phyloP scores from a whole-genome alignment of 2,113 vertebrate genomes.

The Bagarius yarrelli region DNA sequence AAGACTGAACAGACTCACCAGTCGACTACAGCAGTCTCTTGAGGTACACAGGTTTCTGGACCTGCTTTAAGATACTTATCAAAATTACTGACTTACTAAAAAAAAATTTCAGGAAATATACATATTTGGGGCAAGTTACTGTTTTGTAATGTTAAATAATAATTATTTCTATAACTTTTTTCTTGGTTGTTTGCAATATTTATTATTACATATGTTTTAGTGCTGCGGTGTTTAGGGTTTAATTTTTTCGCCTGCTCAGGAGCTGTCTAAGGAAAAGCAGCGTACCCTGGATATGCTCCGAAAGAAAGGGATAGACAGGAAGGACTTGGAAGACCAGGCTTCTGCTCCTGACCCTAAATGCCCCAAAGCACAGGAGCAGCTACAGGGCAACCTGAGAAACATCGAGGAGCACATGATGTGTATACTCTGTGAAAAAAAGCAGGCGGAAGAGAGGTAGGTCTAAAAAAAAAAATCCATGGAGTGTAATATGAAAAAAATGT shows the following conservation, averaged over 20 bases:
- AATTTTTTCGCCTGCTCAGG: slow-evolving; percentile 65
- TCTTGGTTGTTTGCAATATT: neutral
- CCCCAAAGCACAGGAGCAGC: slow-evolving; percentile 62
- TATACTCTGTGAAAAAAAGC: slow-evolving; percentile 85
- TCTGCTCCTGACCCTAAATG: slow-evolving; percentile 52
- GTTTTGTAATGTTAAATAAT: too few relatives aligned
- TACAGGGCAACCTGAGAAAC: slow-evolving; percentile 80
- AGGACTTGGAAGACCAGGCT: slow-evolving; percentile 22
- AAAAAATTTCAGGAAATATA: neutral
- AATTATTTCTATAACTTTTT: too few relatives aligned
- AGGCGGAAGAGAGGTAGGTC: slow-evolving; percentile 84
- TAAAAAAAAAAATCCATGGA: neutral
- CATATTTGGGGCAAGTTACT: neutral
- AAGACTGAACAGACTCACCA: slow-evolving; percentile 79
- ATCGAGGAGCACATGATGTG: slow-evolving; percentile 92
- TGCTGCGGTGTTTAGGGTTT: neutral
- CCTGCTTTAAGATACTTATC: neutral
- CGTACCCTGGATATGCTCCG: slow-evolving; percentile 84
- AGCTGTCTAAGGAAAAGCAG: slow-evolving; percentile 89
- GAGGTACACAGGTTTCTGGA: slow-evolving; percentile 71
- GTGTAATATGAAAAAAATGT: too few relatives aligned
- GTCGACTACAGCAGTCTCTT: slow-evolving; percentile 83
- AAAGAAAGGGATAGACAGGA: slow-evolving; percentile 68
- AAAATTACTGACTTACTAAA: neutral
- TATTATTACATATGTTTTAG: neutral